phyloP scores from a whole-genome alignment of 2,888 invertebrate species.

The Taphrorychus bicolor region DNA sequence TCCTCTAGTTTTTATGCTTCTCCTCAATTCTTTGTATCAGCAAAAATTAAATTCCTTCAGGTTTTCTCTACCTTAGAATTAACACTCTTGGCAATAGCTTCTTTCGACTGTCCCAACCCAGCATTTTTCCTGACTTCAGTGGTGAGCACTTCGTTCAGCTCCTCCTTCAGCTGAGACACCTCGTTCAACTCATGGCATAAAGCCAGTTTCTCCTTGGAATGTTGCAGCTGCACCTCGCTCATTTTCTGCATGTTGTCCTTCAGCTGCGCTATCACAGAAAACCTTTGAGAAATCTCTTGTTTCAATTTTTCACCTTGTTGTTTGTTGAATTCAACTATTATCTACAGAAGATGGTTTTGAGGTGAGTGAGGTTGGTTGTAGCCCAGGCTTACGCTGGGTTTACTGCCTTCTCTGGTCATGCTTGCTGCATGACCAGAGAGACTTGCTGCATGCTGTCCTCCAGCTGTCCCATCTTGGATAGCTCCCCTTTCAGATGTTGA shows the following conservation, averaged over 20 bases:
- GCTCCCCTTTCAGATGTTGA: slow-evolving; percentile 52
- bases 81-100: slow-evolving; percentile 48
- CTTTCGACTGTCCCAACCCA: slow-evolving; percentile 50
- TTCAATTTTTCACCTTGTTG: slow-evolving; percentile 55
- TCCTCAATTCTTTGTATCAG: slow-evolving; percentile 53
- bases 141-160: slow-evolving; percentile 50
- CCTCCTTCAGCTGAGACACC: slow-evolving; percentile 52
- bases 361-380: no score
- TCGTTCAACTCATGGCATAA: slow-evolving; percentile 55
- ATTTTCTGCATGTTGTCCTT: slow-evolving; percentile 52
- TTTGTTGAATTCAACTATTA: slow-evolving; percentile 57
- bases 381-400: slow-evolving; percentile 50
- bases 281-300: slow-evolving; percentile 52
- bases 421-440: no score
- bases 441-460: slow-evolving; percentile 52
- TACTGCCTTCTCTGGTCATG: slow-evolving; percentile 54
- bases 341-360: slow-evolving; percentile 43
- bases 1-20: slow-evolving; percentile 51
- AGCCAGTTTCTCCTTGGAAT: slow-evolving; percentile 54
- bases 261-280: slow-evolving; percentile 52
- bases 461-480: slow-evolving; percentile 51
- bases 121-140: slow-evolving; percentile 51
- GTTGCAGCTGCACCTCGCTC: slow-evolving; percentile 52
- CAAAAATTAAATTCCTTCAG: no score
- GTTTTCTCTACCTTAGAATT: slow-evolving; percentile 47